Base-by-base conservation (phyloP, 2,888 invertebrate genomes). In the Aleiodes testaceus region DNA sequence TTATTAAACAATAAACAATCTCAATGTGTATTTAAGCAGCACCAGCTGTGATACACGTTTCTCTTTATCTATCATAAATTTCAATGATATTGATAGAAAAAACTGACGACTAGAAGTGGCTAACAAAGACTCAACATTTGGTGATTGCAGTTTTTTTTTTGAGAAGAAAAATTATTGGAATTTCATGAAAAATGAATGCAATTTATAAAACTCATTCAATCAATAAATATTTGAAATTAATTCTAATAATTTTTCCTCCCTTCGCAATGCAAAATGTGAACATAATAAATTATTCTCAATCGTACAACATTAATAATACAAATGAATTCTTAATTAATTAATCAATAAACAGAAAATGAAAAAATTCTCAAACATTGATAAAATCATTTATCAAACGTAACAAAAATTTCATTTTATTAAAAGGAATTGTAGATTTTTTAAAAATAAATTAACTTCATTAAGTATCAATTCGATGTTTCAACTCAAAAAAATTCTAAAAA, bases 251-350 rank as follows among this genome's bases (percentile, higher is more conserved):
- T 26, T 26, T 26, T 26, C 2, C 22, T 18, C 16, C 22, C 18
- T 70, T 49, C 50, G 50, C n/a, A 63, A 63, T 26, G 6, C 7
- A 20, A 47, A 45, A 44, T 12, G 14, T 72, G 70, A 61, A 73
- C 44, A 71, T 75, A 70, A 73, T 72, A 75, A 73, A 76, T 67
- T 52, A 71, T 73, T 59, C 72, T 67, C 72, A 72, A 63, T 67
- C 65, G 49, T 70, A 67, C 70, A 80, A 78, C 69, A 72, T 74
- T 69, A 75, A 72, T 75, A 63, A 74, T 68, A 63, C 44, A 66
- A 49, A 72, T 53, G 73, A 9, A 30, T 36, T 42, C 9, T 36
- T 11, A 53, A 59, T 59, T 18, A 63, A 63, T 63, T 20, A 71
- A 70, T 72, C 70, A 67, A 68, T 59, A 74, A 68, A 72, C 74